These are phyloP conservation scores for Atherinomorus stipes DNA, from an alignment of 2,113 vertebrate genomes.

Conservation along the genomic window DNA sequence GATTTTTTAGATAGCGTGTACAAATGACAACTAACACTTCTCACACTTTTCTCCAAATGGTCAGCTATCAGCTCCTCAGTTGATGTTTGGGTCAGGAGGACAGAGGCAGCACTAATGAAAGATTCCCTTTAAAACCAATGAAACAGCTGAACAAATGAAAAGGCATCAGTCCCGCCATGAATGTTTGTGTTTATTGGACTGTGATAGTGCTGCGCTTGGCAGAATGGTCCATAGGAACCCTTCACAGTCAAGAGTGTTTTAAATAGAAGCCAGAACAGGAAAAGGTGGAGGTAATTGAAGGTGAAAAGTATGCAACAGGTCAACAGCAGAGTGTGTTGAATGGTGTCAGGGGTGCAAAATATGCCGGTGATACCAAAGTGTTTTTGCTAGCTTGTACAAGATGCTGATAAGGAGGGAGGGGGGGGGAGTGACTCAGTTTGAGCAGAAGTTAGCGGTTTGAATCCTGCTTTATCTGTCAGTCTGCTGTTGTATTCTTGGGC, in stretches of 20 bases:
- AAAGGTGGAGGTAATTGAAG: background rate
- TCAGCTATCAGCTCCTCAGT: background rate
- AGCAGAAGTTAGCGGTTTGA: no score
- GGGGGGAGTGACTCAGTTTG: no score
- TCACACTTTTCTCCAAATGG: background rate
- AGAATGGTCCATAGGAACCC: background rate
- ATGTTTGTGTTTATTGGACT: background rate
- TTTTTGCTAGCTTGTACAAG: background rate
- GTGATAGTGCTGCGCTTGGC: background rate
- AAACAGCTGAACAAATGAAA: background rate
- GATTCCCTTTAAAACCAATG: background rate
- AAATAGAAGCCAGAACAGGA: slow-evolving; percentile 22
- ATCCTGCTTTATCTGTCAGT: no score
- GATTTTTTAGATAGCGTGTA: slow-evolving; percentile 11
- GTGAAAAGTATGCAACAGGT: background rate
- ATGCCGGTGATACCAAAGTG: background rate
- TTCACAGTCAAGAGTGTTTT: background rate
- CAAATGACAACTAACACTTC: background rate
- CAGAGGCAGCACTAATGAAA: background rate
- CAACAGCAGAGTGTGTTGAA: background rate
- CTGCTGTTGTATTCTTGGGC: no score
- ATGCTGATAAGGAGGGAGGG: background rate
- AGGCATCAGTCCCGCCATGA: background rate
- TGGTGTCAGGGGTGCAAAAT: background rate
- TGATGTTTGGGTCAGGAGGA: background rate